Percentiles rank a stretch among this genome's conserved stretches.
phyloP scores from a whole-genome alignment of 2,888 invertebrate genomes.

The Lacanobia wlatinum region DNA sequence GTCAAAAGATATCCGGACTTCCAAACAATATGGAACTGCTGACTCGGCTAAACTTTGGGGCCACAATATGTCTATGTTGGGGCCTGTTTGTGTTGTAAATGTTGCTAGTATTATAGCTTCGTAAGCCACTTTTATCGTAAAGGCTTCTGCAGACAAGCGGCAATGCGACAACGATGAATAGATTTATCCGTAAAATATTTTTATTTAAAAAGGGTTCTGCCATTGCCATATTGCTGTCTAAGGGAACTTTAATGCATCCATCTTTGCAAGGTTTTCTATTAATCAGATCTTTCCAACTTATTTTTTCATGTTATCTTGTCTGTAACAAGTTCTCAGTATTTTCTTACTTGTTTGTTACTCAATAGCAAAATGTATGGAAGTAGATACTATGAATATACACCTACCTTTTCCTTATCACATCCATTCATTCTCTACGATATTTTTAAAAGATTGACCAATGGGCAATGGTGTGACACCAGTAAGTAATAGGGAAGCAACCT shows the following conservation, averaged over 20 bases:
- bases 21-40: conserved; percentile 46
- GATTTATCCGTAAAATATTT: too few species aligned
- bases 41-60: conserved; percentile 47
- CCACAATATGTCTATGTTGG: conserved; percentile 30
- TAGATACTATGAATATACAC: not conserved
- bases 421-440: not conserved
- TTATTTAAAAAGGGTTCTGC: too few species aligned
- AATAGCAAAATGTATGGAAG: not conserved
- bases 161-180: not conserved
- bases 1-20: conserved; percentile 61
- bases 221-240: too few species aligned
- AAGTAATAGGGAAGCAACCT: conserved; percentile 44
- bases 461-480: conserved; percentile 27
- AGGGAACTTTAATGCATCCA: too few species aligned
- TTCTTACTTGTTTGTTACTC: not conserved
- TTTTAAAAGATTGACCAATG: conserved; percentile 12
- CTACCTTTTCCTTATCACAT: not conserved
- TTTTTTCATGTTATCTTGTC: too few species aligned
- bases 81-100: conserved; percentile 13
- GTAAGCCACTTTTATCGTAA: not conserved
- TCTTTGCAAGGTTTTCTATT: too few species aligned
- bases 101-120: conserved; percentile 1
- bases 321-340: not conserved
- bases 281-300: too few species aligned
- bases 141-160: not conserved